Evolutionary conservation across 1,140 invertebrate genomes (phyloP).

Genomic region (Pinna nobilis): DNA sequence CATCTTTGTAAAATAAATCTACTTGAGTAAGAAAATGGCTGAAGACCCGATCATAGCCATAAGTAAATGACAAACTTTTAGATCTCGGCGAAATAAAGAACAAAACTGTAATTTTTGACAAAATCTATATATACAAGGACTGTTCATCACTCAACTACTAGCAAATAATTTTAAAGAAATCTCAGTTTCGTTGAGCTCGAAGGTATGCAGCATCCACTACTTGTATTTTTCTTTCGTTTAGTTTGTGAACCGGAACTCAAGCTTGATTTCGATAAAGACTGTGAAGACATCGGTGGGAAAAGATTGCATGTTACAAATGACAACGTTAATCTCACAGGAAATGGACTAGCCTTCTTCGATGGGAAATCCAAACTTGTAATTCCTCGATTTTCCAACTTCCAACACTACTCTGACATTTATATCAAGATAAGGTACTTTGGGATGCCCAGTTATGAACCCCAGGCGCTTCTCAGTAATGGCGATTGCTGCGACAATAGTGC

Average conservation of each 20-base stretch:
- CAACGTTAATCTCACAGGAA: slow-evolving; percentile 9
- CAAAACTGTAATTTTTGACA: no score
- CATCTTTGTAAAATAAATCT: no score
- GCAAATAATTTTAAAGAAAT: no score
- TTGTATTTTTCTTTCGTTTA: no score
- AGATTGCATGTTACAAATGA: slow-evolving; percentile 8
- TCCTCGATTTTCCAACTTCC: slow-evolving; percentile 21
- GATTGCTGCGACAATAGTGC: slow-evolving; percentile 36
- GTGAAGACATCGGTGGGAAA: slow-evolving; percentile 3
- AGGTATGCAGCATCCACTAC: no score
- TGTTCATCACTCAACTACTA: no score
- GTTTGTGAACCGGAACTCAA: background rate
- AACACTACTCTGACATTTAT: background rate
- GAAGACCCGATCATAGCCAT: no score
- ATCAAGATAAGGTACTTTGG: slow-evolving; percentile 28
- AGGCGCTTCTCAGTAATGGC: slow-evolving; percentile 28
- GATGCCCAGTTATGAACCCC: background rate
- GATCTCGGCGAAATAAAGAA: no score
- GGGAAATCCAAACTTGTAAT: slow-evolving; percentile 28
- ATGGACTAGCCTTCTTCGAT: slow-evolving; percentile 7
- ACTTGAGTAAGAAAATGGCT: no score
- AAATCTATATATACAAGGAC: no score
- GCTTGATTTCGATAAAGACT: slow-evolving; percentile 15
- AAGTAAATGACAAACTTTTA: no score
- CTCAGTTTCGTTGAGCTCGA: no score